Conservation (phyloP, 1,140 invertebrate genomes). For the Drosophila elegans region DNA sequence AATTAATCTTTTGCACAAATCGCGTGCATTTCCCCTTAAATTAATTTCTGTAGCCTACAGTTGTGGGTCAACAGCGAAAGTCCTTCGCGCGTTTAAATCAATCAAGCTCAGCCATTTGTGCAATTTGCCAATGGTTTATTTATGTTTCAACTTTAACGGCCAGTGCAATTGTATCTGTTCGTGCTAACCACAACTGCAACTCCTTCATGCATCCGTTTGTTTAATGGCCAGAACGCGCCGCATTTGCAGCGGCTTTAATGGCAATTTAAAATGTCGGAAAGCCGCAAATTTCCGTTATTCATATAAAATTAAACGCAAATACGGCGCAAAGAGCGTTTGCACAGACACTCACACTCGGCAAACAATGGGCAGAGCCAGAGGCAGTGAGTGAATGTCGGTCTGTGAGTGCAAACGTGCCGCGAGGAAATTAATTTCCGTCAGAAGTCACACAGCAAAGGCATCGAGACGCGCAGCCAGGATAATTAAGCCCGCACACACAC, state of each 20-base stretch:
- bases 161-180: conserved; percentile 35
- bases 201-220: conserved; percentile 24
- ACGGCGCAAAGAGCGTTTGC: conserved; percentile 47
- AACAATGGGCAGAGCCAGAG: conserved; percentile 31
- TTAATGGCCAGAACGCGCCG: conserved; percentile 39
- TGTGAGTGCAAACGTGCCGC: conserved; percentile 39
- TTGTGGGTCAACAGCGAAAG: conserved; percentile 17
- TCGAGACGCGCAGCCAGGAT: conserved; percentile 64
- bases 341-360: conserved; percentile 37
- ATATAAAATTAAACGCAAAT: conserved; percentile 80
- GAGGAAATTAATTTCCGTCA: conserved; percentile 83
- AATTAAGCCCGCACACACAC: conserved; percentile 65
- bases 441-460: conserved; percentile 77
- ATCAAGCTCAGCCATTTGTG: conserved; percentile 34
- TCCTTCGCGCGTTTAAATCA: conserved; percentile 30
- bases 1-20: conserved; percentile 42
- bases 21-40: conserved; percentile 24
- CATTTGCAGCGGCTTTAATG: conserved; percentile 61
- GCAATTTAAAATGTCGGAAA: conserved; percentile 81
- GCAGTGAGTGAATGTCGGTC: conserved; percentile 3
- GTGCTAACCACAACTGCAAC: conserved; percentile 50
- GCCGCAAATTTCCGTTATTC: conserved; percentile 81
- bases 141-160: conserved; percentile 18
- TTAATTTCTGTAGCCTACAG: conserved; percentile 44
- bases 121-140: conserved; percentile 61